Conservation (phyloP, 2,888 invertebrate genomes). For the Parascotia fuliginaria region DNA sequence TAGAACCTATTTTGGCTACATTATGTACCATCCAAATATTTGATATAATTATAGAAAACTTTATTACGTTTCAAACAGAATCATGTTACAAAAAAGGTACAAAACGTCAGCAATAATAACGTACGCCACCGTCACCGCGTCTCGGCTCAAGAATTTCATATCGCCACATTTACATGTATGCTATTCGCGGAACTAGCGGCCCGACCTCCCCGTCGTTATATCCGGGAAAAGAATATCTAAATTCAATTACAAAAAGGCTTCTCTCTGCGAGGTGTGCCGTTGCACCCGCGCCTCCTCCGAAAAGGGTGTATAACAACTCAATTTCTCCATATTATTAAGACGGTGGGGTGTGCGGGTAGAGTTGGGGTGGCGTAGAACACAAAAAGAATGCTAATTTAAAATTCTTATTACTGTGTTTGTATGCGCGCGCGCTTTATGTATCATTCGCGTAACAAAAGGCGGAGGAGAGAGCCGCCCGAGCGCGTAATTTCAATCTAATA, state of each 20-base stretch:
- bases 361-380: conserved; percentile 75
- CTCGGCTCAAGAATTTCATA: conserved; percentile 72
- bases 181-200: conserved; percentile 70
- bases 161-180: conserved; percentile 70
- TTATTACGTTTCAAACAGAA: conserved; percentile 35
- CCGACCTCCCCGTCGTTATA: conserved; percentile 73
- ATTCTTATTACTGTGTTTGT: conserved; percentile 83
- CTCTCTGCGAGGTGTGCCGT: conserved; percentile 75
- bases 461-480: conserved; percentile 77
- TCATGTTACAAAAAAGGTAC: conserved; percentile 43
- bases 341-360: conserved; percentile 71
- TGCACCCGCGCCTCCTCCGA: conserved; percentile 81
- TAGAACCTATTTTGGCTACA: conserved; percentile 76
- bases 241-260: conserved; percentile 86
- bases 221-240: conserved; percentile 82
- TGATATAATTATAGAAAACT: conserved; percentile 43
- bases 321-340: conserved; percentile 85
- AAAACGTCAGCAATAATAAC: conserved; percentile 58
- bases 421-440: conserved; percentile 84
- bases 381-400: conserved; percentile 86
- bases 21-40: conserved; percentile 49
- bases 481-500: conserved; percentile 85
- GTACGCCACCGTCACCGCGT: conserved; percentile 56
- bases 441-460: conserved; percentile 80
- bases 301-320: conserved; percentile 85